A percentile compares a stretch with the other conserved stretches of the same genome.
Conservation (phyloP, 2,113 vertebrate genomes). For the Entosphenus tridentatus region DNA sequence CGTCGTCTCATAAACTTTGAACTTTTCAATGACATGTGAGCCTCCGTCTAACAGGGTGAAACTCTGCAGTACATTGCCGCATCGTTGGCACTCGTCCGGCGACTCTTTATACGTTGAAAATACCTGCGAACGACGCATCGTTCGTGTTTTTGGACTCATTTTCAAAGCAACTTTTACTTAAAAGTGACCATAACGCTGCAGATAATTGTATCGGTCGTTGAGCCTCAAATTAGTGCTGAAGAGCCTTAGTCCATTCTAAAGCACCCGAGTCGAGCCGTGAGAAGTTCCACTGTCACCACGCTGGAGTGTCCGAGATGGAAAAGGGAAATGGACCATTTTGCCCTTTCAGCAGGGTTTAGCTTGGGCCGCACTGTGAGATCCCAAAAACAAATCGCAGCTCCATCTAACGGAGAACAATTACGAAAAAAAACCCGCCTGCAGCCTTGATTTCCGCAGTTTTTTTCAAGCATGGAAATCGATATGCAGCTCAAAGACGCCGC, state of each 20-base stretch:
- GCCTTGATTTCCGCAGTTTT: conserved; percentile 19
- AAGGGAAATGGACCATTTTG: conserved; percentile 19
- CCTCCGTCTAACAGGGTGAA: no score
- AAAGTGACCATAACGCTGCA: background rate
- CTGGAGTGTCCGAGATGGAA: background rate
- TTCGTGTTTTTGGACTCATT: no score
- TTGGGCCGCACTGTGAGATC: conserved; percentile 38
- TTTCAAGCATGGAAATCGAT: conserved; percentile 41
- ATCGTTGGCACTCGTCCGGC: no score
- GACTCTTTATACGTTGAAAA: no score
- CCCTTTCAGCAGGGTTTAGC: conserved; percentile 31
- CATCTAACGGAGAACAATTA: conserved; percentile 10
- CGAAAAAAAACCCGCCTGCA: background rate
- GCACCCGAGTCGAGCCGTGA: background rate
- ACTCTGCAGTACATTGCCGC: no score
- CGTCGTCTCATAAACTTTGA: no score
- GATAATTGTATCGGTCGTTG: background rate
- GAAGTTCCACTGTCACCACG: background rate
- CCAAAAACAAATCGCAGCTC: conserved; percentile 9
- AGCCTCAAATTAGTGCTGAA: background rate
- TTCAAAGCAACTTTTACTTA: no score
- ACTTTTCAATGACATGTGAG: no score
- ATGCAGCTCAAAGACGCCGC: conserved; percentile 44
- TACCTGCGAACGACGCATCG: no score
- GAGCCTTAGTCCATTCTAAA: background rate